A percentile compares a stretch with the other conserved stretches of the same genome.
Conservation (phyloP, 1,140 invertebrate genomes). For the Nephila pilipes region DNA sequence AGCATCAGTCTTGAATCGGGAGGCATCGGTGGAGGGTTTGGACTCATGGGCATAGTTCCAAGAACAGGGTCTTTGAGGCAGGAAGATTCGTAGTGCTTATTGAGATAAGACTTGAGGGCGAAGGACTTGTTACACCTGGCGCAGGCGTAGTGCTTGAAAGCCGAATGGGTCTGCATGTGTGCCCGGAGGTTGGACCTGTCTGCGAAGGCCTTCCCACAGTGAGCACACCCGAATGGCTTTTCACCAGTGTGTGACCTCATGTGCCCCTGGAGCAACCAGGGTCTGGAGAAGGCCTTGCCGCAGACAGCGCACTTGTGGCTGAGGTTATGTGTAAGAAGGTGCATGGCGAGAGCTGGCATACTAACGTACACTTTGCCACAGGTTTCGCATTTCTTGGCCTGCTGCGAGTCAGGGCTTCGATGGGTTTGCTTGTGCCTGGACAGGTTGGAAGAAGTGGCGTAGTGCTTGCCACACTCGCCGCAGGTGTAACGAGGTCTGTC, state of each 20-base stretch:
- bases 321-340: constrained; percentile 92
- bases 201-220: constrained; percentile 99
- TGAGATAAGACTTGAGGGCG: constrained; percentile 98
- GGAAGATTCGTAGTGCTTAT: constrained; percentile 98
- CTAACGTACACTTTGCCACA: constrained; percentile 97
- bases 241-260: constrained; percentile 98
- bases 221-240: constrained; percentile 98
- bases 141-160: constrained; percentile 97
- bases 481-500: constrained; percentile 93
- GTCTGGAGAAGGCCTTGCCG: constrained; percentile 97
- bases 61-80: constrained; percentile 89
- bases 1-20: constrained; percentile 59
- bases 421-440: constrained; percentile 98
- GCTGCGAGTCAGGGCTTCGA: constrained; percentile 93
- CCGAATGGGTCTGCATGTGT: constrained; percentile 99
- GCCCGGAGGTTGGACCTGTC: constrained; percentile 97
- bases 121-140: constrained; percentile 98
- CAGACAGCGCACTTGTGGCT: constrained; percentile 91
- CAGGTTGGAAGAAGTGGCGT: constrained; percentile 96
- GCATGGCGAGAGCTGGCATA: constrained; percentile 99
- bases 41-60: constrained; percentile 10
- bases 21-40: constrained; percentile 9
- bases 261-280: constrained; percentile 96
- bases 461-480: constrained; percentile 97
- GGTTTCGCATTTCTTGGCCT: constrained; percentile 95